phyloP scores from a whole-genome alignment of 2,113 vertebrate genomes.

The Struthidea cinerea region DNA sequence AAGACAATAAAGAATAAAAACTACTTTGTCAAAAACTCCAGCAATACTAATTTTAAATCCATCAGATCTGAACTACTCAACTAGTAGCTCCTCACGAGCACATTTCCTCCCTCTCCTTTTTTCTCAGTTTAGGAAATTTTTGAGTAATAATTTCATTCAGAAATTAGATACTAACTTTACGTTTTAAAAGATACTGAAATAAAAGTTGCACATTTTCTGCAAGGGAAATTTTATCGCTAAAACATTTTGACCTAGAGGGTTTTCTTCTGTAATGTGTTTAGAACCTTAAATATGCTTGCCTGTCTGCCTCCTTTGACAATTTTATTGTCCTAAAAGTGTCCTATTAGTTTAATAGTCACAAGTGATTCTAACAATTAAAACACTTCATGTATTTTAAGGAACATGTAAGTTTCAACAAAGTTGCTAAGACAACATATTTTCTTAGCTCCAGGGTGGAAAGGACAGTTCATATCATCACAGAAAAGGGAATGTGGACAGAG shows the following conservation, averaged over 20 bases:
- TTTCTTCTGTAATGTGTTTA: not conserved
- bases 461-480: not conserved
- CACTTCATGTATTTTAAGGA: not conserved
- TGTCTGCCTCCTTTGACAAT: not conserved
- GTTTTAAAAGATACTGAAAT: not conserved
- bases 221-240: not conserved
- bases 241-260: not conserved
- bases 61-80: not conserved
- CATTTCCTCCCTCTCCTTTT: not conserved
- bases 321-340: not conserved
- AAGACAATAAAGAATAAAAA: not conserved
- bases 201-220: not conserved
- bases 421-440: not conserved
- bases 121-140: not conserved
- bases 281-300: not conserved
- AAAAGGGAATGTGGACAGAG: not conserved
- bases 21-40: not conserved
- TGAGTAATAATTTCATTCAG: not conserved
- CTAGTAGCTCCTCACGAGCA: not conserved
- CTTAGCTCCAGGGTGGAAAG: not conserved
- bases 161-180: not conserved
- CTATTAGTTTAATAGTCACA: not conserved
- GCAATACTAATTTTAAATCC: not conserved
- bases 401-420: not conserved
- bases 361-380: not conserved